Conservation (phyloP, 2,113 vertebrate genomes). For the Benthochromis sp. region DNA sequence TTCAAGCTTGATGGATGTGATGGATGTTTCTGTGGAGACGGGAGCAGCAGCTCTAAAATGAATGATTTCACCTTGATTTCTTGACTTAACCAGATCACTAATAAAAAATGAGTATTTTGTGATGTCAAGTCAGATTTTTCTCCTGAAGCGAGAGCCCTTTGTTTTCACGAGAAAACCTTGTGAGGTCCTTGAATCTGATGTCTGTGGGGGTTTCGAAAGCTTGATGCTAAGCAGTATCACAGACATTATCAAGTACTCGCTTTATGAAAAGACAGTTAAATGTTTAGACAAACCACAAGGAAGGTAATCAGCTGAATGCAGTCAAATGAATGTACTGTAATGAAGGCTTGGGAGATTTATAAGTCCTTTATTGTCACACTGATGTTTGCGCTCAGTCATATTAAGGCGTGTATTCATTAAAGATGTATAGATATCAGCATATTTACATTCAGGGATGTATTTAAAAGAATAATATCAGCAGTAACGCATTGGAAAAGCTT, state of each 20-base stretch:
- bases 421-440: background rate
- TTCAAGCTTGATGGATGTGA: constrained; percentile 1
- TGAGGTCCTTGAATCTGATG: background rate
- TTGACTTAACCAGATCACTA: constrained; percentile 28
- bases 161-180: background rate
- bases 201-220: background rate
- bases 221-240: background rate
- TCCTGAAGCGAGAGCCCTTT: background rate
- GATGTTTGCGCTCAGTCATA: background rate
- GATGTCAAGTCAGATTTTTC: background rate
- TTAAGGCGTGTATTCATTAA: background rate
- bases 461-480: background rate
- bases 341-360: background rate
- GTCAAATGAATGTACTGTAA: background rate
- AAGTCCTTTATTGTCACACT: background rate
- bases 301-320: background rate
- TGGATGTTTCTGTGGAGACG: constrained; percentile 5
- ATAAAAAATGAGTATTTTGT: constrained; percentile 16
- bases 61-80: constrained; percentile 44
- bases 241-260: background rate
- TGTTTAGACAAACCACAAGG: background rate
- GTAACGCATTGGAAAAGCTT: background rate
- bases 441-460: background rate
- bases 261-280: background rate
- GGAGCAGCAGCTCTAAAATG: background rate